Conservation (phyloP, 2,888 invertebrate species). For the Drosophila engyochracea region DNA sequence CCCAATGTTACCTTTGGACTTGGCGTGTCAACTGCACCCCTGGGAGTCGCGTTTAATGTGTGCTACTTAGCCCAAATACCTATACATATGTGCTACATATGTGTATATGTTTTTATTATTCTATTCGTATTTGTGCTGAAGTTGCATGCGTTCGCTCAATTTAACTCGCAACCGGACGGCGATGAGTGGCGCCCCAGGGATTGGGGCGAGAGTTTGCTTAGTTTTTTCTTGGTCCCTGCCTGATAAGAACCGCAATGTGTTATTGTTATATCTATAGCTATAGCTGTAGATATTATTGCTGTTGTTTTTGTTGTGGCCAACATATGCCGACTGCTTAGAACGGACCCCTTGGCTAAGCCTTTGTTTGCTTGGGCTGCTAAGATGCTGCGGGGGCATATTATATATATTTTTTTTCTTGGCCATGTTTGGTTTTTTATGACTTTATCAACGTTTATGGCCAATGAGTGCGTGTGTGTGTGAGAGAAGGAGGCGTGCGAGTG, state of each 20-base stretch:
- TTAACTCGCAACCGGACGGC: slow-evolving; percentile 50
- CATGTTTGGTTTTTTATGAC: slow-evolving; percentile 56
- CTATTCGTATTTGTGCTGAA: slow-evolving; percentile 37
- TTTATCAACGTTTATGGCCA: slow-evolving; percentile 74
- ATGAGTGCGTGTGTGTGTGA: slow-evolving; percentile 14
- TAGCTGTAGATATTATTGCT: slow-evolving; percentile 12
- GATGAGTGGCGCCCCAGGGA: slow-evolving; percentile 48
- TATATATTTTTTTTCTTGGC: slow-evolving; percentile 12
- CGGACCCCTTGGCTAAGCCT: slow-evolving; percentile 45
- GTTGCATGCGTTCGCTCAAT: slow-evolving; percentile 73
- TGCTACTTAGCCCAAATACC: slow-evolving; percentile 41
- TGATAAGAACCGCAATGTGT: slow-evolving; percentile 58
- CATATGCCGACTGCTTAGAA: slow-evolving; percentile 41
- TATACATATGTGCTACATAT: slow-evolving; percentile 10
- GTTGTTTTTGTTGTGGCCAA: slow-evolving; percentile 22
- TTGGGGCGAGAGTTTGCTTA: slow-evolving; percentile 25
- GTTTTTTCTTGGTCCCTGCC: slow-evolving; percentile 39
- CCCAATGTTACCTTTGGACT: slow-evolving; percentile 24
- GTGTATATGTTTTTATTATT: slow-evolving; percentile 56
- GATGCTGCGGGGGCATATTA: slow-evolving; percentile 40
- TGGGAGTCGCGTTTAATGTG: slow-evolving; percentile 42
- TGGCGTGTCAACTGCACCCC: slow-evolving; percentile 60
- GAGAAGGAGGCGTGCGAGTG: slow-evolving; percentile 7
- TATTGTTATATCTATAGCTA: slow-evolving; percentile 37
- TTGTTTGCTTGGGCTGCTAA: slow-evolving; percentile 43